Conservation (phyloP, 2,888 invertebrate species). For the Nomada lathburiana region DNA sequence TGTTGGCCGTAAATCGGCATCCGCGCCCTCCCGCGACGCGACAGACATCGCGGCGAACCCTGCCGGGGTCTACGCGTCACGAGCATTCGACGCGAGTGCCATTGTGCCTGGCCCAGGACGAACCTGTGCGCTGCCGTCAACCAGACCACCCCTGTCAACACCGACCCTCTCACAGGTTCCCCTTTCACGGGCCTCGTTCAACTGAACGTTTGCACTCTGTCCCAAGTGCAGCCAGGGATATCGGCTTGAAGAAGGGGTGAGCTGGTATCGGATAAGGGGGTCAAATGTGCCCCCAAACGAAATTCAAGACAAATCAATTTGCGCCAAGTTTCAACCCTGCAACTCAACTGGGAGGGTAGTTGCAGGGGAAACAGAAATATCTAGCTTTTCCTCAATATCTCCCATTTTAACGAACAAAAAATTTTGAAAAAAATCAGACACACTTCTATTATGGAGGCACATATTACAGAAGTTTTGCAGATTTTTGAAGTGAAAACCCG, state of each 20-base stretch:
- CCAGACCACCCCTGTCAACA: constrained; percentile 40
- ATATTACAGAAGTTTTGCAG: too few relatives aligned
- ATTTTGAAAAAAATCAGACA: too few relatives aligned
- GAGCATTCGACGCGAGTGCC: constrained; percentile 28
- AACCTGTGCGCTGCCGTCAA: constrained; percentile 21
- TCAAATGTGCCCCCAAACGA: too few relatives aligned
- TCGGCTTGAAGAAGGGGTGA: not conserved
- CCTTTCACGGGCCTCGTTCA: not conserved
- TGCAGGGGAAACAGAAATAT: too few relatives aligned
- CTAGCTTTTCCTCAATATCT: too few relatives aligned
- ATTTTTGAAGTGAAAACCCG: too few relatives aligned
- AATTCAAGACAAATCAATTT: too few relatives aligned
- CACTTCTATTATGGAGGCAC: too few relatives aligned
- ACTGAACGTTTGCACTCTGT: constrained; percentile 19
- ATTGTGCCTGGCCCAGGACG: not conserved
- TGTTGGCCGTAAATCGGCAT: constrained; percentile 72
- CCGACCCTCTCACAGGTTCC: not conserved
- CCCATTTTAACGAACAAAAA: too few relatives aligned
- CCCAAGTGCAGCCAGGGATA: not conserved
- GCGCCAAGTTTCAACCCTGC: too few relatives aligned
- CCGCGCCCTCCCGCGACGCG: constrained; percentile 64
- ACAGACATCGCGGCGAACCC: constrained; percentile 56
- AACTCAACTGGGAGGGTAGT: too few relatives aligned
- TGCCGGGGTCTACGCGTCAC: constrained; percentile 26
- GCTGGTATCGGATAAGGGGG: too few relatives aligned